Conservation (phyloP, 2,113 vertebrate genomes). For the Saguinus midas region DNA sequence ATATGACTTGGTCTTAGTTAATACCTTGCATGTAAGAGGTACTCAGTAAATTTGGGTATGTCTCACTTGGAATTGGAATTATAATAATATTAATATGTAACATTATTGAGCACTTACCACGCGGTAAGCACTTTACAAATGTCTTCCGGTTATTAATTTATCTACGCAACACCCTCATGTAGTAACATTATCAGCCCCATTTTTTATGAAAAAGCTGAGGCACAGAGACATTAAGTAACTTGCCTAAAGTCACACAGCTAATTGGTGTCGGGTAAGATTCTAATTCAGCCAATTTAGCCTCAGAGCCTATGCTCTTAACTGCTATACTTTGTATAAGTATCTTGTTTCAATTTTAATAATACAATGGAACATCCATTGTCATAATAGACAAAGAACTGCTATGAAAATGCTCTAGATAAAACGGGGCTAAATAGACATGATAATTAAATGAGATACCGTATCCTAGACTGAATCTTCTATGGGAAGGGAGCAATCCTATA, state of each 20-base stretch:
- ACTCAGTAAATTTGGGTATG: background rate
- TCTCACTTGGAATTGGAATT: constrained; percentile 12
- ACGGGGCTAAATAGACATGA: background rate
- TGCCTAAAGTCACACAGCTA: background rate
- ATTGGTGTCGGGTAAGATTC: background rate
- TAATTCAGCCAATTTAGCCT: background rate
- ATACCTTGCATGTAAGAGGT: background rate
- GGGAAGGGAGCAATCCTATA: background rate
- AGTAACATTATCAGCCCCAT: background rate
- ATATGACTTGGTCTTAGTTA: background rate
- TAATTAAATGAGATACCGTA: background rate
- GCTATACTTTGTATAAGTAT: background rate
- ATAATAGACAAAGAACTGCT: background rate
- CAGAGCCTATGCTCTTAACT: background rate
- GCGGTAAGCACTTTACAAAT: background rate
- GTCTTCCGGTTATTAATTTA: background rate
- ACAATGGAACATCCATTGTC: background rate
- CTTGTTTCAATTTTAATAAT: background rate
- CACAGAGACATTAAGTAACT: background rate
- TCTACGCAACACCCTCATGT: background rate
- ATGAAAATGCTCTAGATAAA: constrained; percentile 6
- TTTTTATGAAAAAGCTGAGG: constrained; percentile 3
- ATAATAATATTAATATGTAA: background rate
- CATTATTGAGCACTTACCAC: background rate
- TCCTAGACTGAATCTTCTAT: background rate